Evolutionary conservation across 2,113 vertebrate genomes (phyloP), one percentile per base, ranked within the genome.

Genomic region (Oriolus oriolus): DNA sequence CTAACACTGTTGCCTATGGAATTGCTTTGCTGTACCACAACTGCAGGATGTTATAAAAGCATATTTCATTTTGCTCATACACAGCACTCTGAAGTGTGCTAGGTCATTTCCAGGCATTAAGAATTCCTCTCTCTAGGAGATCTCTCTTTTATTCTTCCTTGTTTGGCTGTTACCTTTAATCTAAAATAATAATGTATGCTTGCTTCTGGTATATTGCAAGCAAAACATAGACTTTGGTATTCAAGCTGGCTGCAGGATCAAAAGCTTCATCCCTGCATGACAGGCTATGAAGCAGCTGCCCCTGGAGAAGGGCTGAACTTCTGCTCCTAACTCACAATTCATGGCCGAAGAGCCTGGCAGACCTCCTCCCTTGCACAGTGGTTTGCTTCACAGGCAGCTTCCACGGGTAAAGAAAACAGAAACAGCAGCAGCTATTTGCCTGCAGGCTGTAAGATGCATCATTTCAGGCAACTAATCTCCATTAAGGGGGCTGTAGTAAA

Each of bases 291-390:
- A 88, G 92, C 19, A 66, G 41, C 27, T 80, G 23, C 31, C 90
- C 39, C 68, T 50, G 49, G 49, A 94, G 87, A 88, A 93, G 89
- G 60, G 57, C 73, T 96, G 92, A 96, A 89, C 71, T 94, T 81
- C n/a, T 95, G 80, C 68, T 96, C 35, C 37, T 50, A 49, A 28
- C 52, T 22, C 60, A 64, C 37, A 75, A 11, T 69, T 52, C 21
- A 7, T 76, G 86, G 73, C 60, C 2, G 0, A 45, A 50, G 47
- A 92, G 16, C 49, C 31, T 60, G 64, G 85, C 83, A 90, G 56
- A 64, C 56, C 64, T 78, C 60, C 60, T 87, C 69, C 73, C 26
- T 61, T 45, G 65, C 73, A 26, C 73, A 23, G 65, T 0, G 2
- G 39, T 49, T 44, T 45, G 44, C 70, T 49, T 56, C 56, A 5